Evolutionary conservation across 2,113 vertebrate genomes (phyloP), one percentile per base, ranked within the genome.

Genomic region (Laticauda colubrina): DNA sequence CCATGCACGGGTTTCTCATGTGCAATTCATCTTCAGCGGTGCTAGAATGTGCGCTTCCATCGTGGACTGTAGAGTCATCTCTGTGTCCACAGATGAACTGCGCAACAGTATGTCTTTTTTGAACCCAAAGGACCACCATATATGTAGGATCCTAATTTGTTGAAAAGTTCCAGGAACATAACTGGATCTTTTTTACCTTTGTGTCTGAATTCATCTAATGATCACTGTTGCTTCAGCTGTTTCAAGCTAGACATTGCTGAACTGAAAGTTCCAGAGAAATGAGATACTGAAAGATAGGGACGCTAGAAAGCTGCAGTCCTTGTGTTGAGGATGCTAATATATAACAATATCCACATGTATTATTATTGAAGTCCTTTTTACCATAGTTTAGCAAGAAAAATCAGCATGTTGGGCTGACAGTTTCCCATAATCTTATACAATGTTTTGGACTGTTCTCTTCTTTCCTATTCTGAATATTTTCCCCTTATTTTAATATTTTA

Each of bases 401-500:
- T 26, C 64, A 55, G 21, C 10, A 91, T 51, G 2, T 54, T 18
- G 18, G 12, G n/a, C 51, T n/a, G 26, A 18, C 29, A 59, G 53
- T 20, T 61, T 87, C 85, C 61, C 20, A 34, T 43, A 45, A 88
- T 18, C 53, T 8, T 90, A 94, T 15, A 4, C 0, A 51, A 9
- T 51, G 48, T 51, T 51, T 87, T 96, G 87, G 18, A n/a, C 95
- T 96, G 85, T 94, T 3, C 45, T 86, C 43, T 94, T 45, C 51
- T 34, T 81, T 56, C 88, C 92, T 81, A 0, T 89, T 34, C 64
- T 61, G 43, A 45, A 43, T 51, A 24, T n/a, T 89, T n/a, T 56
- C 56, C 53, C 85, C 93, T 91, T 34, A 14, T 90, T 94, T 94
- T 92, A 81, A 89, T 54, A 93, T 98, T 97, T 94, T 95, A 99